A percentile compares a stretch with the other conserved stretches of the same genome.
phyloP scores from a whole-genome alignment of 2,888 invertebrate species.

The Desoria tigrina region DNA sequence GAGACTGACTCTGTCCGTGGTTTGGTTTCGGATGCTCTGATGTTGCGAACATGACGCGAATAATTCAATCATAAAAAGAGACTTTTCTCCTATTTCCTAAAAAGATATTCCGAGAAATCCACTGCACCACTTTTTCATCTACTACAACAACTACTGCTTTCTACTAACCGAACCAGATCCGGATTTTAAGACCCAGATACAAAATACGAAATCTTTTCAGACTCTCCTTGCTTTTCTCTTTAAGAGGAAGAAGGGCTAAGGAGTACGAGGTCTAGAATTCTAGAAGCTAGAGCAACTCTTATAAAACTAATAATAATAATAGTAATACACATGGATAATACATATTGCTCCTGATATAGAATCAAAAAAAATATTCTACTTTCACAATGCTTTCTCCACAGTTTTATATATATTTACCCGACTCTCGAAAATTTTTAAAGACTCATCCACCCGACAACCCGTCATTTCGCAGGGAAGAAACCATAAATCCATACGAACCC shows the following conservation, averaged over 20 bases:
- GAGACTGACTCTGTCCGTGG: background rate
- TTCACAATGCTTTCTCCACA: no score
- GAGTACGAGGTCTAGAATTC: no score
- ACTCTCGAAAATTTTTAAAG: conserved; percentile 4
- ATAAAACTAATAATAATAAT: no score
- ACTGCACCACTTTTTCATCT: conserved; percentile 16
- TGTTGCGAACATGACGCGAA: conserved; percentile 31
- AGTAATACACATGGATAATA: no score
- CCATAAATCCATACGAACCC: conserved; percentile 18
- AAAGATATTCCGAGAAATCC: conserved; percentile 4
- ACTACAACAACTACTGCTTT: background rate
- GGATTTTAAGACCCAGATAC: no score
- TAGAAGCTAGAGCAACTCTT: no score
- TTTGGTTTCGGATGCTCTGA: conserved; percentile 11
- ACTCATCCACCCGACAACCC: conserved; percentile 9
- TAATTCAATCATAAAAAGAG: conserved; percentile 32
- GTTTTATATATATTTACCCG: no score
- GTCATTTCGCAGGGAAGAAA: conserved; percentile 13
- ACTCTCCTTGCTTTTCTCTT: conserved; percentile 6
- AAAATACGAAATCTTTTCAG: conserved; percentile 4
- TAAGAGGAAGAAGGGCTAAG: background rate
- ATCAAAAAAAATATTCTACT: no score
- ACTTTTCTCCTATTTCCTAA: conserved; percentile 28
- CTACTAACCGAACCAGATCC: background rate
- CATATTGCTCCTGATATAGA: no score